These are phyloP conservation scores for Cenopis cana DNA, from an alignment of 2,888 invertebrate species.

Conservation along the genomic window DNA sequence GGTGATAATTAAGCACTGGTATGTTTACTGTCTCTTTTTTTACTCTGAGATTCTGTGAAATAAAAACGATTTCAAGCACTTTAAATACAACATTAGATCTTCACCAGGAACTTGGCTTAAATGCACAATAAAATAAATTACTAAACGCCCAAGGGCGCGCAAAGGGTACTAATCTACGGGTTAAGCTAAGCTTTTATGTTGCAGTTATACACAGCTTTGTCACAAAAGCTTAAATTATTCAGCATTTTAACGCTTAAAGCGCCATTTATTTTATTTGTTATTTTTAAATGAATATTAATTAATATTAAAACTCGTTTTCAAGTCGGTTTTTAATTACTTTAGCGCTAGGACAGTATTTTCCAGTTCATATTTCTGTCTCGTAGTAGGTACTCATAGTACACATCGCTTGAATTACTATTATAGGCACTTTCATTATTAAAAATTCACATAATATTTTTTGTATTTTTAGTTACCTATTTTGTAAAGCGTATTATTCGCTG, in stretches of 20 bases:
- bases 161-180: constrained; percentile 50
- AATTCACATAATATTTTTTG: too few relatives aligned
- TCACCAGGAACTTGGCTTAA: not conserved
- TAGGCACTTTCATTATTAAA: too few relatives aligned
- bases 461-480: too few relatives aligned
- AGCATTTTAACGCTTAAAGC: constrained; percentile 18
- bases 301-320: not conserved
- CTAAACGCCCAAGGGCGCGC: constrained; percentile 13
- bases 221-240: constrained; percentile 32
- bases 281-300: not conserved
- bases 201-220: constrained; percentile 46
- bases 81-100: not conserved
- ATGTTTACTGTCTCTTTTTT: too few relatives aligned
- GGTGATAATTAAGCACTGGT: too few relatives aligned
- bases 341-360: not conserved
- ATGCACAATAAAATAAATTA: constrained; percentile 8
- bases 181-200: constrained; percentile 47
- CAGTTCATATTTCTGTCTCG: too few relatives aligned
- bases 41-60: too few relatives aligned
- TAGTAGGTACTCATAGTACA: too few relatives aligned
- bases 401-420: not conserved
- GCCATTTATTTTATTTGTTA: constrained; percentile 35
- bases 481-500: too few relatives aligned
- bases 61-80: too few relatives aligned
- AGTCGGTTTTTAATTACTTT: not conserved